Conservation (phyloP, 2,797 vertebrate genomes). For the Microchirus variegatus region DNA sequence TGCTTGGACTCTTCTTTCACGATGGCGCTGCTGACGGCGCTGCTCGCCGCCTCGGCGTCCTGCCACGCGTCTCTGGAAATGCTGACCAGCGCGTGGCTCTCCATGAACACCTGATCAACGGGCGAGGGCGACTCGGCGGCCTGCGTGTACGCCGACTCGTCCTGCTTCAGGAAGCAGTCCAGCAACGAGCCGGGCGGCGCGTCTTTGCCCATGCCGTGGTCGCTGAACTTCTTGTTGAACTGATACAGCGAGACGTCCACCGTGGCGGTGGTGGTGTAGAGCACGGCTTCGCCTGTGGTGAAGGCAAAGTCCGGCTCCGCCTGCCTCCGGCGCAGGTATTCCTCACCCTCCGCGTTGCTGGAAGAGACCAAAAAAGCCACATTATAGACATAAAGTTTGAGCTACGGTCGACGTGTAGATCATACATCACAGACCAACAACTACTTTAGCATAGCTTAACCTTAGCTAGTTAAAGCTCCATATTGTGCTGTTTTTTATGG, state of each 20-base stretch:
- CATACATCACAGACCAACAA: no score
- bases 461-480: no score
- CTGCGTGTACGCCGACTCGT: conserved; percentile 60
- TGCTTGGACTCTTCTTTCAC: conserved; percentile 69
- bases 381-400: neutral
- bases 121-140: conserved; percentile 29
- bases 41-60: fast-evolving
- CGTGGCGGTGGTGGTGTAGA: conserved; percentile 70
- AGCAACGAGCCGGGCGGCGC: conserved; percentile 67
- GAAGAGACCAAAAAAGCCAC: conserved; percentile 16
- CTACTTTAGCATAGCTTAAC: no score
- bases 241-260: conserved; percentile 61
- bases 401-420: no score
- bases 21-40: neutral
- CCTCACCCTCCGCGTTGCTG: conserved; percentile 84
- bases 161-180: conserved; percentile 78
- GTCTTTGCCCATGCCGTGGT: conserved; percentile 4
- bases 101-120: conserved; percentile 72
- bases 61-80: conserved; percentile 64
- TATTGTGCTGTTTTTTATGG: no score
- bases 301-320: conserved; percentile 79
- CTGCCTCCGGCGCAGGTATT: conserved; percentile 76
- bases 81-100: conserved; percentile 74
- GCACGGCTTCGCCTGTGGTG: conserved; percentile 79
- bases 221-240: conserved; percentile 42